Evolutionary conservation across 2,113 vertebrate species (phyloP), one percentile per base, ranked within the genome.

Genomic region (Psilopsiagon aymara): DNA sequence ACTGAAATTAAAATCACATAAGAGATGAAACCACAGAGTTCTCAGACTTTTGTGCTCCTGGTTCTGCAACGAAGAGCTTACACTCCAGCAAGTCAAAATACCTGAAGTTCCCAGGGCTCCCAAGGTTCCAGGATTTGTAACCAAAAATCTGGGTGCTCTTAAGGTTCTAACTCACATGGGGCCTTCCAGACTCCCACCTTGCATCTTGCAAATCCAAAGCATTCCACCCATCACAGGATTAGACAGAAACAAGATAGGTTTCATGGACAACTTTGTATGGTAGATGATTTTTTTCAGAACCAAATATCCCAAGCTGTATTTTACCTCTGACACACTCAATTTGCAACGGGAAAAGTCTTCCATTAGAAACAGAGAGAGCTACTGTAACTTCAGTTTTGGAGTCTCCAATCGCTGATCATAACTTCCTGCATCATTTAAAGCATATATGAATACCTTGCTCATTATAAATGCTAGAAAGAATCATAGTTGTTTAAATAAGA

Each of bases 161-260:
- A 87, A 2, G 1, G 27, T 21, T 80, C 39, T 39, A 60, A 52
- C 7, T 4, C 37, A 75, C 31, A 67, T 41, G 41, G 16, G 31
- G 9, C 41, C 18, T 78, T 52, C n/a, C 31, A 70, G 67, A 21
- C n/a, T 79, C 37, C 43, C 43, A 55, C 27, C 5, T 7, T 55
- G 25, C 23, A 69, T 18, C 11, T 2, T 66, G 23, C 25, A 88
- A 95, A 92, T 76, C 33, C 33, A 76, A 79, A 79, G 16, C 37
- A 73, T 59, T 64, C 43, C n/a, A 18, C 31, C 0, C 0, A 29
- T 35, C 27, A 16, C 7, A 20, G 10, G 17, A 64, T 1, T 80
- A 46, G 43, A 64, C 20, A 88, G 39, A 86, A 82, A 60, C 8
- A 68, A 77, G 63, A 35, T 17, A 47, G 29, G 25, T 73, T 74